phyloP scores from a whole-genome alignment of 2,113 vertebrate species.

The Grantiella picta region DNA sequence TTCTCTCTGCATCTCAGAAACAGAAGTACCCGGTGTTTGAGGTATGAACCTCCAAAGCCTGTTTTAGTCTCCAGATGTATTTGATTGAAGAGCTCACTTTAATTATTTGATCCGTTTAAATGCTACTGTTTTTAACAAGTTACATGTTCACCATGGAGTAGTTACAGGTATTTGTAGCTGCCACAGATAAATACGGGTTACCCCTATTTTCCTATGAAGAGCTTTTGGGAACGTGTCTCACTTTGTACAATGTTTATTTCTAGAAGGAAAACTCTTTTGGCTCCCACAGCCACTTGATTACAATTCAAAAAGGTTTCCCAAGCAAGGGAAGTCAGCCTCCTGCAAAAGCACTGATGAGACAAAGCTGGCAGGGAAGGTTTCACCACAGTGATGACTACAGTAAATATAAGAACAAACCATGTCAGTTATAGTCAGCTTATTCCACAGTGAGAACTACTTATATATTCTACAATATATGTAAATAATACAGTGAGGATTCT shows the following conservation, averaged over 20 bases:
- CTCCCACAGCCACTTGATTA: not conserved
- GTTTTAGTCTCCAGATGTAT: not conserved
- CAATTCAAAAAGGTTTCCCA: not conserved
- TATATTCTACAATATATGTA: not conserved
- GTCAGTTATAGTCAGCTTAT: not conserved
- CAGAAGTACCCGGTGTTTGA: not conserved
- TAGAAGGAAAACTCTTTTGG: not conserved
- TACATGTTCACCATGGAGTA: not conserved
- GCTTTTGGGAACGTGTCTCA: not conserved
- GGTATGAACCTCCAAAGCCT: not conserved
- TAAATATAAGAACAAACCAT: not conserved
- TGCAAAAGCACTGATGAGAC: not conserved
- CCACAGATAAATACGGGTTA: not conserved
- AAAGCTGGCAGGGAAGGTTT: not conserved
- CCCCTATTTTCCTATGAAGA: not conserved
- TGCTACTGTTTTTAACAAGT: not conserved
- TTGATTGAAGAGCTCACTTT: not conserved
- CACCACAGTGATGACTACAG: not conserved
- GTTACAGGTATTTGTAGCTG: not conserved
- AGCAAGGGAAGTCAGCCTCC: not conserved
- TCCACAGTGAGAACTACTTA: not conserved
- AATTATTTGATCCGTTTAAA: not conserved
- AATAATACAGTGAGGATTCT: not conserved
- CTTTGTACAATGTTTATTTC: not conserved
- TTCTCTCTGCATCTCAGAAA: not conserved